Percentiles rank a stretch among this genome's conserved stretches.
phyloP scores from a whole-genome alignment of 2,888 invertebrate species.

The Microctonus hyperodae region DNA sequence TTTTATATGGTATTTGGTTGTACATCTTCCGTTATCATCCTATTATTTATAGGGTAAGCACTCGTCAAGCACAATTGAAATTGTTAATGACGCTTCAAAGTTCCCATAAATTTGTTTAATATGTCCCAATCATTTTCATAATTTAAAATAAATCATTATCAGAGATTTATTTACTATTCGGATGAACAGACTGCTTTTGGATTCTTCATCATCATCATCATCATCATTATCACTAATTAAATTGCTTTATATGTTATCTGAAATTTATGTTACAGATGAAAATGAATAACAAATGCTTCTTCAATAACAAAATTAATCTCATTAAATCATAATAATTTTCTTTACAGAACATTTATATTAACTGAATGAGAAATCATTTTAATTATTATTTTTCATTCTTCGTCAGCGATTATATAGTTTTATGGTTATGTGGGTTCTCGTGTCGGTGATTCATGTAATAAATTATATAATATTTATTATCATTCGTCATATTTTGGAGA shows the following conservation, averaged over 20 bases:
- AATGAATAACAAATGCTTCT: neutral
- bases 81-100: conserved; percentile 25
- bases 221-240: neutral
- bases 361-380: too few relatives aligned
- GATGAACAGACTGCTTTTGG: conserved; percentile 2
- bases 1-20: conserved; percentile 52
- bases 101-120: conserved; percentile 18
- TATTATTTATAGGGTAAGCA: conserved; percentile 61
- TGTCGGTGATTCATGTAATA: too few relatives aligned
- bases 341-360: too few relatives aligned
- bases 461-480: too few relatives aligned
- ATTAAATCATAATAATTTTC: neutral
- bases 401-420: too few relatives aligned
- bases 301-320: neutral
- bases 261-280: neutral
- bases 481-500: too few relatives aligned
- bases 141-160: conserved; percentile 15
- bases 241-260: neutral
- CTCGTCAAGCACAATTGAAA: conserved; percentile 48
- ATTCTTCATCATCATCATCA: too few relatives aligned
- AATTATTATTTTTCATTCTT: too few relatives aligned
- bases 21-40: conserved; percentile 54
- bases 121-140: conserved; percentile 41
- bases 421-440: too few relatives aligned
- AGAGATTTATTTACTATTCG: conserved; percentile 22